A percentile compares a stretch with the other conserved stretches of the same genome.
Conservation (phyloP, 2,888 invertebrate species). For the Machimus atricapillus region DNA sequence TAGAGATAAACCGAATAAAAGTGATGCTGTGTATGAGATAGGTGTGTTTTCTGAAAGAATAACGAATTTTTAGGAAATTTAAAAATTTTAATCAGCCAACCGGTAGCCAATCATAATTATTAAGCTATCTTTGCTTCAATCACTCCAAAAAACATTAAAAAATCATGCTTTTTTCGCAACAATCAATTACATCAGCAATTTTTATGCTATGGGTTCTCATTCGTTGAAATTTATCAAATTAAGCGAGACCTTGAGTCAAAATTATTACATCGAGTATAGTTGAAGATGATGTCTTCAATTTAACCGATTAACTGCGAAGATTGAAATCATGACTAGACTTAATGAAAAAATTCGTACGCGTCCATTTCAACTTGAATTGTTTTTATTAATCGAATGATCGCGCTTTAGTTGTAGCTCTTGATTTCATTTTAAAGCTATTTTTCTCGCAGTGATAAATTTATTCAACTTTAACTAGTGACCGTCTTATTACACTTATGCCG, state of each 20-base stretch:
- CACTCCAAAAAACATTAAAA: background rate
- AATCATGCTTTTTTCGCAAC: background rate
- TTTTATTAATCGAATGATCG: background rate
- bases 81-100: too few species aligned
- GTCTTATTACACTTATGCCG: background rate
- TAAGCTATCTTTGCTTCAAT: background rate
- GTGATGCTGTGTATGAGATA: conserved; percentile 73
- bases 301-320: background rate
- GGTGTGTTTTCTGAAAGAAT: conserved; percentile 54
- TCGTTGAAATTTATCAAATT: background rate
- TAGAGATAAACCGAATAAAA: conserved; percentile 60
- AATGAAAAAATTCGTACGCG: background rate
- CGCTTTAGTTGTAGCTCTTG: background rate
- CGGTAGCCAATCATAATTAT: background rate
- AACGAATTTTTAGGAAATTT: background rate
- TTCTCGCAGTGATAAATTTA: background rate
- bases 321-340: background rate
- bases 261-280: background rate
- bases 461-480: background rate
- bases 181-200: background rate
- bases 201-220: background rate
- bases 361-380: background rate
- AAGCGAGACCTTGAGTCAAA: background rate
- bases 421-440: background rate
- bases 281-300: background rate